Evolutionary conservation across 2,888 invertebrate species (phyloP), one percentile per base, ranked within the genome.

Genomic region (Stegana nigrithorax): DNA sequence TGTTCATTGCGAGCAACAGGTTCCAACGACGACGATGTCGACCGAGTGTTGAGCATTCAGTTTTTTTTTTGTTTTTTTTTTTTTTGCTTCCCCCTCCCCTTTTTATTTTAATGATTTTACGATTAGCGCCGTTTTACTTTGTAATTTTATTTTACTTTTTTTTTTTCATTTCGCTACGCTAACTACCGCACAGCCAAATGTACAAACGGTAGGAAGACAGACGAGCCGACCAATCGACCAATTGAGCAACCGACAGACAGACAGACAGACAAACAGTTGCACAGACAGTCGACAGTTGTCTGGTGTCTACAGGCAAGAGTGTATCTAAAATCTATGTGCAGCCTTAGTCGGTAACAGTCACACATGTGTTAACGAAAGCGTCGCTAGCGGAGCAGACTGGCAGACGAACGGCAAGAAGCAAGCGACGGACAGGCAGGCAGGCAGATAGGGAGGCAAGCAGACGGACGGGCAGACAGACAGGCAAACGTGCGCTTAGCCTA

Each of bases 131-230:
- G 47, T 59, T 59, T 59, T 45, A 45, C 32, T 47, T 59, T 27
- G 45, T 47, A 47, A 32, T 44, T 58, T 29, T 56, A 39, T 36
- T 56, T 56, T 51, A 23, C 39, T 39, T 29, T 58, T 19, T 44
- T 29, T 44, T 73, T 74, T 71, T 66, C 67, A 76, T 73, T 76
- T 75, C 64, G 73, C 73, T 62, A 75, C 69, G 71, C 71, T 67
- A 73, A 75, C 75, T 76, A 73, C 73, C 73, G 73, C 75, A 75
- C 75, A 75, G 74, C n/a, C n/a, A n/a, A n/a, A n/a, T n/a, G n/a
- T n/a, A n/a, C n/a, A n/a, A 72, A 72, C 51, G 19, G 51, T 7
- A 23, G 7, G 21, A n/a, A n/a, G 4, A 50, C 25, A 25, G 50
- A 39, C 2, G 6, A n/a, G n/a, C n/a, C n/a, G n/a, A 47, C n/a